Evolutionary conservation across 2,888 invertebrate species (phyloP), one percentile per base, ranked within the genome.

Genomic region (Beris chalybata): DNA sequence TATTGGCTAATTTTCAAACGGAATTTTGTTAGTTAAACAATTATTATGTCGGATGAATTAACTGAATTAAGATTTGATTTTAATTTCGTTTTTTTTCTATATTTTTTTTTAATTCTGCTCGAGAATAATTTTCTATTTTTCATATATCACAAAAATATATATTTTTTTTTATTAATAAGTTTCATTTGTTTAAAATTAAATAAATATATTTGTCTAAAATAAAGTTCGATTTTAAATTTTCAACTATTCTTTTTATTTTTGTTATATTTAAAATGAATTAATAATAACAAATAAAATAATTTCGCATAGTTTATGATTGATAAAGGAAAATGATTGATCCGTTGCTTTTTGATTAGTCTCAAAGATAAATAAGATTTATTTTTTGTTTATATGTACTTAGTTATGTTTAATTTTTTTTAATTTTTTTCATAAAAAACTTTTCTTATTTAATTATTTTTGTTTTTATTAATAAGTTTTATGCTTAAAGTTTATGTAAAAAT

Each of bases 281-380:
- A 38, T 48, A 12, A 12, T 15, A 13, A 48, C 12, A 48, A 48
- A 13, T 48, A 11, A 48, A 48, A 48, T 48, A 1, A 6, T 6
- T 48, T 48, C 6, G 5, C 5, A 6, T 11, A 48, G n/a, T 43
- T 50, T 61, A 38, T 61, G 38, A 61, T 48, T 61, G 61, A 61
- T 47, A 13, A 56, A 47, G 47, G 31, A 45, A 30, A 48, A 30
- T 22, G 58, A 59, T 59, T 29, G 30, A 53, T 43, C 22, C 29
- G 9, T 61, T 15, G 38, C 15, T 61, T 56, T 61, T 61, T 61
- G 61, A 61, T 61, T 61, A 52, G 15, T 61, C 15, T 61, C 43
- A 43, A 30, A 53, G 12, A 29, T 12, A 30, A 53, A 13, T 53
- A 12, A 53, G 53, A 12, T 29, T 15, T 53, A 4, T 15, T 53